phyloP scores from a whole-genome alignment of 2,797 vertebrate genomes.

The Characodon lateralis region DNA sequence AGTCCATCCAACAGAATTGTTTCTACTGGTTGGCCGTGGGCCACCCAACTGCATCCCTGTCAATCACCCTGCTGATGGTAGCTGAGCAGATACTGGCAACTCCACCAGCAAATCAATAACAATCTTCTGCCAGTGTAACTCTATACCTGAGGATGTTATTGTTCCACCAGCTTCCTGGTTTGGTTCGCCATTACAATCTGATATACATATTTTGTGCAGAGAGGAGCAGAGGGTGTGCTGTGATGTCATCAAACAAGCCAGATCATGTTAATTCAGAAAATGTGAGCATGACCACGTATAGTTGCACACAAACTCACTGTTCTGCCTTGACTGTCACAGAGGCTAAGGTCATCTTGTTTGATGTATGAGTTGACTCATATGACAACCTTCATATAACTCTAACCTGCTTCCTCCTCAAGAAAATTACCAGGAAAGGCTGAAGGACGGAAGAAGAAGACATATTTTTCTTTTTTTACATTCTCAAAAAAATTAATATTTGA shows the following conservation, averaged over 20 bases:
- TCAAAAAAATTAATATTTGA: not conserved
- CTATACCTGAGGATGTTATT: conserved; percentile 83
- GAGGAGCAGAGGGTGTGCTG: conserved; percentile 1
- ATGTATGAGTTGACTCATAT: conserved; percentile 70
- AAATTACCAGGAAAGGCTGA: conserved; percentile 70
- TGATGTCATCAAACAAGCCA: conserved; percentile 3
- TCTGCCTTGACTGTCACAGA: conserved; percentile 69
- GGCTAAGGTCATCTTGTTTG: conserved; percentile 75
- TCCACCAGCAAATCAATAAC: conserved; percentile 95
- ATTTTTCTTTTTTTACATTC: conserved; percentile 12
- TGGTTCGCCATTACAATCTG: conserved; percentile 64
- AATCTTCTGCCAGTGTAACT: conserved; percentile 92
- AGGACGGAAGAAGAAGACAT: conserved; percentile 52
- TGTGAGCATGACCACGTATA: conserved; percentile 2
- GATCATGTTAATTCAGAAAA: not conserved
- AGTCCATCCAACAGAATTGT: conserved; percentile 91
- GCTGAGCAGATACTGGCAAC: conserved; percentile 89
- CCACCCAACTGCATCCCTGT: conserved; percentile 92
- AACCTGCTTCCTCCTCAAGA: conserved; percentile 63
- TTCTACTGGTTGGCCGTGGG: conserved; percentile 89
- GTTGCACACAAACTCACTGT: conserved; percentile 38
- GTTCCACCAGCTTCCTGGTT: conserved; percentile 68
- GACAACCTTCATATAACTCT: conserved; percentile 79
- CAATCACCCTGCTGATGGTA: conserved; percentile 86
- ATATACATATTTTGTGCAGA: conserved; percentile 47